Evolutionary conservation across 2,888 invertebrate species (phyloP), one percentile per base, ranked within the genome.

Genomic region (Drosophila pseudotalamancana): DNA sequence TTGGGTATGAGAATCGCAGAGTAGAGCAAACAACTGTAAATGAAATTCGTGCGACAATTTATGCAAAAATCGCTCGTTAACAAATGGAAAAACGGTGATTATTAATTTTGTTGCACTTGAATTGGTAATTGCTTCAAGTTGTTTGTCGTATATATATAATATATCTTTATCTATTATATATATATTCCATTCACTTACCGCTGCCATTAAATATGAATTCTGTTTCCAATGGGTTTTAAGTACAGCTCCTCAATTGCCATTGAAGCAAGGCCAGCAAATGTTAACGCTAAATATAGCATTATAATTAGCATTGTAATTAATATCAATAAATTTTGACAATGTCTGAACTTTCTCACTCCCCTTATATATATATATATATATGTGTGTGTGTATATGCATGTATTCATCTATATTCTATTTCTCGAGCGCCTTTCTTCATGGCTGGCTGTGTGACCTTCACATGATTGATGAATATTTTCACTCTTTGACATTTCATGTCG

Each of bases 381-480:
- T 32, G 8, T 21, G 3, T 45, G 31, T 54, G 12, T 16, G 9
- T 29, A 9, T 43, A 9, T 6, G 25, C 25, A 9, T 14, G 6
- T 35, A n/a, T n/a, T n/a, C n/a, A 23, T 5, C 5, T 31, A 16
- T 43, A 12, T n/a, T 31, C 31, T 46, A 19, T 4, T 12, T 14
- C 9, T 27, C 19, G 25, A 21, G 18, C 49, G 35, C 12, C 29
- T 40, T 66, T 57, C 67, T 65, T 55, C 61, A 54, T 53, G 62
- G 64, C 72, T 59, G 57, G 56, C 63, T 27, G 32, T 23, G 55
- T 78, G 86, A 86, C 80, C 80, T 80, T 82, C 66, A 79, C 57
- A 86, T 82, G 82, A 82, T 82, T 82, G 82, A 82, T 82, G 87
- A 87, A 72, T 81, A 46, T 87, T 80, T 84, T 87, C 72, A 77